Evolutionary conservation across 2,113 vertebrate genomes (phyloP), one percentile per base, ranked within the genome.

Genomic region (Calonectris borealis): DNA sequence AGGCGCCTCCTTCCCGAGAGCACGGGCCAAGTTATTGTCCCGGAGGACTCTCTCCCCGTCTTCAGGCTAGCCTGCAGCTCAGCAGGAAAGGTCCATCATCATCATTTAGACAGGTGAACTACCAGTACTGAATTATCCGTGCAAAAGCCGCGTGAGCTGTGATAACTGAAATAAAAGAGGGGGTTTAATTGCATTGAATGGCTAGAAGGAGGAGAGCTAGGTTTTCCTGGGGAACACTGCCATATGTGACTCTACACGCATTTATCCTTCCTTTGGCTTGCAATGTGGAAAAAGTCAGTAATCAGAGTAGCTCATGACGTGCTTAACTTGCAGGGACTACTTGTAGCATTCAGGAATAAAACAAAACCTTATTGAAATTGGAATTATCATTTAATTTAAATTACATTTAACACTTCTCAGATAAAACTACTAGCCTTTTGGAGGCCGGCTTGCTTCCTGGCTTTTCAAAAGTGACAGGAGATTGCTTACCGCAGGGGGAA

Each of bases 201-300:
- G 22, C 46, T 69, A 85, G 54, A 27, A 89, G 36, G 14, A 18
- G 26, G 49, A 70, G 84, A 87, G n/a, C 29, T 87, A 42, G 46
- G 25, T 80, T 95, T 95, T 95, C 83, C 86, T 51, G 61, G 70
- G 84, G 84, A 97, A 66, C 51, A 7, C 34, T 94, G 95, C 86
- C 96, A 91, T 84, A 55, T 82, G 80, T 57, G 83, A 88, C 94
- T 94, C 66, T 70, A 48, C 65, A 78, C 2, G 7, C 88, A 70
- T 86, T 93, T 94, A 87, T 93, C 71, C 94, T 93, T 94, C 60
- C 68, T 91, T 86, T 97, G 95, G 93, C 91, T 83, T 70, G 38
- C 58, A n/a, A 6, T 1, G 20, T 88, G 95, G 94, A 97, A 97
- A 97, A 94, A 87, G 62, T 42, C 84, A 55, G 93, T 93, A 84